Evolutionary conservation across 2,797 vertebrate species (phyloP).

Genomic region (Peromyscus attwateri): DNA sequence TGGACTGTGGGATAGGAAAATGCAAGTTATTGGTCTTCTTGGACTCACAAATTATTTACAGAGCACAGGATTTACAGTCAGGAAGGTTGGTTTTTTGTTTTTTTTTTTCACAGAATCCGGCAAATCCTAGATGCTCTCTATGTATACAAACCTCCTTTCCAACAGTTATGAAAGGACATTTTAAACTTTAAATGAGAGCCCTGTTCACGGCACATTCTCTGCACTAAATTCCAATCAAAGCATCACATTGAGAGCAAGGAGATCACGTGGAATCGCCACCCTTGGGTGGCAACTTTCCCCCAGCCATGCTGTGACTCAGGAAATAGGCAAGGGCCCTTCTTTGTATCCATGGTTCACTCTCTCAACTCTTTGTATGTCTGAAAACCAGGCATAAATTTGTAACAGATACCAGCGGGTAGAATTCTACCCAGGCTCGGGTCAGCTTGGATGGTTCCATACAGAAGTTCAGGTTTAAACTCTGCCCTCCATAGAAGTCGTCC

Average conservation of each 20-base stretch:
- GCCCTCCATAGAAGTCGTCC: neutral
- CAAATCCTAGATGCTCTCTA: constrained; percentile 73
- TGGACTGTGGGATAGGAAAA: constrained; percentile 37
- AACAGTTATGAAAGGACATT: constrained; percentile 74
- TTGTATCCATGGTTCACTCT: neutral
- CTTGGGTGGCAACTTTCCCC: neutral
- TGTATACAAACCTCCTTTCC: constrained; percentile 71
- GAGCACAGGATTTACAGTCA: constrained; percentile 75
- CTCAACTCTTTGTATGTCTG: neutral
- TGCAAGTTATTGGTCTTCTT: constrained; percentile 70
- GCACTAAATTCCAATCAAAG: constrained; percentile 49
- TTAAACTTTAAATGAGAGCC: constrained; percentile 73
- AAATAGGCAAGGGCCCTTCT: neutral
- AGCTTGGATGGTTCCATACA: neutral
- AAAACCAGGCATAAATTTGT: neutral
- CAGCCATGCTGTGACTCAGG: neutral
- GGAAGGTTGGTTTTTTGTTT: too few relatives aligned
- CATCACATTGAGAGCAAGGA: constrained; percentile 23
- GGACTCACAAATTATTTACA: constrained; percentile 77
- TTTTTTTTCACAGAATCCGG: constrained; percentile 61
- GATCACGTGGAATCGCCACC: neutral
- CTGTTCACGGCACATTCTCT: constrained; percentile 42
- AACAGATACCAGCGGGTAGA: neutral
- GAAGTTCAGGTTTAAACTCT: constrained; percentile 63
- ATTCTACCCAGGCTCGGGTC: constrained; percentile 42